Percentiles rank a stretch among this genome's conserved stretches.
These are phyloP conservation scores for Drosophila hamatofila DNA, from an alignment of 2,888 invertebrate species.

Conservation along the genomic window DNA sequence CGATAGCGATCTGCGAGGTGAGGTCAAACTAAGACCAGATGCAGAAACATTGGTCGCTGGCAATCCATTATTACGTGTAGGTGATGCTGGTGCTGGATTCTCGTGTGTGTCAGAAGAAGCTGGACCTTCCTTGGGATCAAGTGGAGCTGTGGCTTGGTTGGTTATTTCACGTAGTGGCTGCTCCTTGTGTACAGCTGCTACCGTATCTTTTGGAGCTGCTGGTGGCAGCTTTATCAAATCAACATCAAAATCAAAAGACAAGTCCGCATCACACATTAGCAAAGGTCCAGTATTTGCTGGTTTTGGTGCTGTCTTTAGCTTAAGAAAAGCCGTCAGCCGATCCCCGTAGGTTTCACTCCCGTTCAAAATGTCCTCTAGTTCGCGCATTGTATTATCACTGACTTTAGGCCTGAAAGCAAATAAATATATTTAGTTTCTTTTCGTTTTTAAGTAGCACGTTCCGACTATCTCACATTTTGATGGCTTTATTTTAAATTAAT, in stretches of 20 bases:
- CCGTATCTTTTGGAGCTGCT: background rate
- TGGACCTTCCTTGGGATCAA: background rate
- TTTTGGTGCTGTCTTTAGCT: slow-evolving; percentile 40
- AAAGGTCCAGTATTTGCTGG: slow-evolving; percentile 24
- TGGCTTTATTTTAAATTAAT: background rate
- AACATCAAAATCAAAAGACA: slow-evolving; percentile 61
- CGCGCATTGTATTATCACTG: slow-evolving; percentile 38
- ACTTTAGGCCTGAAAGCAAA: slow-evolving; percentile 33
- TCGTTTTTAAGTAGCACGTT: background rate
- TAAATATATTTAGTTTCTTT: background rate
- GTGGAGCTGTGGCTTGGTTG: background rate
- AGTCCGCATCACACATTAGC: slow-evolving; percentile 37
- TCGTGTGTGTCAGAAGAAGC: background rate
- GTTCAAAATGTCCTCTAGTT: slow-evolving; percentile 59
- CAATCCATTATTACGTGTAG: background rate
- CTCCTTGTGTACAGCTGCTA: slow-evolving; percentile 1
- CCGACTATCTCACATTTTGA: slow-evolving; percentile 34
- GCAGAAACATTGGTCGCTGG: background rate
- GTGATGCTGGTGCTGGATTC: background rate
- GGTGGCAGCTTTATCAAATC: slow-evolving; percentile 50
- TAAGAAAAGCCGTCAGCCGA: slow-evolving; percentile 44
- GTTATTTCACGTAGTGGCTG: slow-evolving; percentile 20
- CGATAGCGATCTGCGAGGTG: background rate
- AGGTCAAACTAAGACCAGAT: background rate
- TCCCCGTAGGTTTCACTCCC: slow-evolving; percentile 40